phyloP scores from a whole-genome alignment of 1,140 invertebrate genomes.

The Lasaia peninsularis region DNA sequence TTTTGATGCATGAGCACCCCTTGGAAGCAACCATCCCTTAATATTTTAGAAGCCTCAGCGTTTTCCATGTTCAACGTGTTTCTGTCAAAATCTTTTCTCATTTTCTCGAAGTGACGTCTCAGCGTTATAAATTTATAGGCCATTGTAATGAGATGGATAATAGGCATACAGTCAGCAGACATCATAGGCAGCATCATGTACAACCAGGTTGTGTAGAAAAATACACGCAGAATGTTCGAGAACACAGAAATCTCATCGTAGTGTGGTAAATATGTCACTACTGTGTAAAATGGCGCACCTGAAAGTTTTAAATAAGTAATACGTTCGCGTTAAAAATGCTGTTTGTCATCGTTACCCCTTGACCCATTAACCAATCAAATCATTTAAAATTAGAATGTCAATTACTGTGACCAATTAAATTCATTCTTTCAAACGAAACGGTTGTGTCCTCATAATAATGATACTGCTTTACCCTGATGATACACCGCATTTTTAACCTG shows the following conservation, averaged over 20 bases:
- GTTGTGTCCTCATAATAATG: too few species aligned
- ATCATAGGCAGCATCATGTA: slow-evolving; percentile 72
- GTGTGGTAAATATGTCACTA: slow-evolving; percentile 55
- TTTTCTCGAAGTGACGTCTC: slow-evolving; percentile 44
- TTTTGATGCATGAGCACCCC: slow-evolving; percentile 62
- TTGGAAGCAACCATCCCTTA: slow-evolving; percentile 44
- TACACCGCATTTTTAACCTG: too few species aligned
- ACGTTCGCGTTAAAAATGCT: too few species aligned
- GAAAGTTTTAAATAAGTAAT: slow-evolving; percentile 22
- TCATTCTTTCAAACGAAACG: too few species aligned
- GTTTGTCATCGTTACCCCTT: too few species aligned
- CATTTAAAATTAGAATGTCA: too few species aligned
- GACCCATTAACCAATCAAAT: too few species aligned
- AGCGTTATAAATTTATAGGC: slow-evolving; percentile 56
- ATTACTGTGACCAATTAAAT: too few species aligned
- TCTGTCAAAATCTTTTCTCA: slow-evolving; percentile 41
- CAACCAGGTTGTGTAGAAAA: slow-evolving; percentile 61
- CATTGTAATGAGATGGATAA: slow-evolving; percentile 59
- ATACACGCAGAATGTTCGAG: slow-evolving; percentile 44
- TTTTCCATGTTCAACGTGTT: slow-evolving; percentile 23
- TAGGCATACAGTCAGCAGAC: slow-evolving; percentile 62
- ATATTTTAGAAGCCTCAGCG: slow-evolving; percentile 30
- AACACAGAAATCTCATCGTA: slow-evolving; percentile 44
- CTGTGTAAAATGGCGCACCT: slow-evolving; percentile 62
- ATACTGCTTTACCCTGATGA: too few species aligned